Conservation (phyloP, 2,888 invertebrate species). For the Gortyna flavago region DNA sequence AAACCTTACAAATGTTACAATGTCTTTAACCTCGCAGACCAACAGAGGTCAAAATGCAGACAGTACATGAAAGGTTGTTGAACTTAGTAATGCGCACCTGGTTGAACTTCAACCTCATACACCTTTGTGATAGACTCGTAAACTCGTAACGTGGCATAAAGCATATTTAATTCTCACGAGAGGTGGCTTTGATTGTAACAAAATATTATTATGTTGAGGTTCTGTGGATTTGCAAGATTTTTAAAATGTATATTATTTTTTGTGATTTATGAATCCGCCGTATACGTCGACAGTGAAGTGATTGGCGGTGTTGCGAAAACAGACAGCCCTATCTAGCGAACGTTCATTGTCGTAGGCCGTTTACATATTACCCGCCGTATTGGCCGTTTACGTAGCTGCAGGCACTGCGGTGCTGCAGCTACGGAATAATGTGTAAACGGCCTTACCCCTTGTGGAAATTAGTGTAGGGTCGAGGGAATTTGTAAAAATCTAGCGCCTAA, state of each 20-base stretch:
- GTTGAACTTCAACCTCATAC: neutral
- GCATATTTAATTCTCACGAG: neutral
- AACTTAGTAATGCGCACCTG: conserved; percentile 10
- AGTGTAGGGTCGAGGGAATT: neutral
- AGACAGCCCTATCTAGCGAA: neutral
- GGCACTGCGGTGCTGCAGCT: too few species aligned
- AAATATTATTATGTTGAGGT: neutral
- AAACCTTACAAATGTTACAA: neutral
- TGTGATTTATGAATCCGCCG: neutral
- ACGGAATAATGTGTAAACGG: too few species aligned
- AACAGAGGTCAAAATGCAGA: conserved; percentile 26
- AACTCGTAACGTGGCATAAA: too few species aligned
- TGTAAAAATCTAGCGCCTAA: neutral
- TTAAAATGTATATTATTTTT: neutral
- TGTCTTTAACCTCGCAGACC: conserved; percentile 6
- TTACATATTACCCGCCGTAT: too few species aligned
- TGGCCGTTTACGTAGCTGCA: too few species aligned
- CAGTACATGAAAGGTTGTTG: conserved; percentile 24
- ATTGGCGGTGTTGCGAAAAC: neutral
- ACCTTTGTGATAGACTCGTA: neutral
- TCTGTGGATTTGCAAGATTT: neutral
- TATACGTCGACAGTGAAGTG: neutral
- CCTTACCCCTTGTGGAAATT: neutral
- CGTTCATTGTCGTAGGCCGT: too few species aligned
- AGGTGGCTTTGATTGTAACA: neutral